Evolutionary conservation across 30 jellyfish, hydroid and myxozoan species (phyloP).

Genomic region (Turritopsis rubra): DNA sequence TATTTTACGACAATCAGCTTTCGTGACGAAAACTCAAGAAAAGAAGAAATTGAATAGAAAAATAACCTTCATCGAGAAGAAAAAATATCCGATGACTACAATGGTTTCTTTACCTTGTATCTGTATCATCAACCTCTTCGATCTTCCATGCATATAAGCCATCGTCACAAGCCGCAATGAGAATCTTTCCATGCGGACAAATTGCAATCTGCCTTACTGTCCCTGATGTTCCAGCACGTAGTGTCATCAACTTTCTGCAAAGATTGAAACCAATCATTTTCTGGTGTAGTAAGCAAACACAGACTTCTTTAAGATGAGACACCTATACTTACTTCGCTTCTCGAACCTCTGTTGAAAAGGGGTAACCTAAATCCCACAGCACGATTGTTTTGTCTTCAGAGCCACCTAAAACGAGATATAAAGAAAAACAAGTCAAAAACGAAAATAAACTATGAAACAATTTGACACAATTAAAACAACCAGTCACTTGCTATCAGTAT

Average conservation of each 20-base stretch:
- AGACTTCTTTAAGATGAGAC: no score
- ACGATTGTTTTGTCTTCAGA: constrained; percentile 94
- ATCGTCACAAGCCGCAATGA: constrained; percentile 94
- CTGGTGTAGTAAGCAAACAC: neutral
- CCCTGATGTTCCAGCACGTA: constrained; percentile 57
- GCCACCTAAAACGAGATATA: constrained; percentile 69
- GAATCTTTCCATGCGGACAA: constrained; percentile 73
- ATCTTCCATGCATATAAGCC: constrained; percentile 94
- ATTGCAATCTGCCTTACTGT: constrained; percentile 71
- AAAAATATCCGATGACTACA: neutral
- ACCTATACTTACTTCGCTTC: constrained; percentile 32
- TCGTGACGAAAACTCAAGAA: no score
- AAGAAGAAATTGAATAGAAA: no score
- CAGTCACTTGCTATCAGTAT: neutral
- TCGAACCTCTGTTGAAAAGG: constrained; percentile 43
- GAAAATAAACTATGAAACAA: neutral
- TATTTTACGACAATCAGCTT: no score
- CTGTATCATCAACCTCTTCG: neutral
- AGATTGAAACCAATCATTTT: neutral
- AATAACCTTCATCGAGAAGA: neutral
- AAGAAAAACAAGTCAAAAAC: neutral
- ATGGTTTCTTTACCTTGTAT: neutral
- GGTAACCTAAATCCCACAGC: constrained; percentile 85
- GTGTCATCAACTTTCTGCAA: constrained; percentile 51
- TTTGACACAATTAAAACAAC: neutral